These are phyloP conservation scores for Apogon hyalosoma DNA, from an alignment of 2,797 vertebrate genomes.

Conservation along the genomic window DNA sequence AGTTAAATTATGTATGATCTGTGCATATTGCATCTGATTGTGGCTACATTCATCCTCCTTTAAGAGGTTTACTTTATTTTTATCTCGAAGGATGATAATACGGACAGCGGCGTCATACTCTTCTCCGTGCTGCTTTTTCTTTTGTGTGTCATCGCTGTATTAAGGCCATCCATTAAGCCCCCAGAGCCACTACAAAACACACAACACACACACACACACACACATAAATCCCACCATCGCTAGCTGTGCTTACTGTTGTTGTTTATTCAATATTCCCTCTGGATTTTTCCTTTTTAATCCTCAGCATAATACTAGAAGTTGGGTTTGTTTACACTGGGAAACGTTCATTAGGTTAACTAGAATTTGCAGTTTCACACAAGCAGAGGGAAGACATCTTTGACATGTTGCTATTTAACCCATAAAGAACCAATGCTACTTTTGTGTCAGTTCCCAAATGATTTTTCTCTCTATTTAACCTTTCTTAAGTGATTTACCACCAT, in stretches of 20 bases:
- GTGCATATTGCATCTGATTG: background rate
- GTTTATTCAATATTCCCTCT: constrained; percentile 30
- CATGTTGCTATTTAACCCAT: background rate
- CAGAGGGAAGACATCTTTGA: background rate
- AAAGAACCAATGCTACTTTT: no score
- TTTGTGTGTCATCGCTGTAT: constrained; percentile 75
- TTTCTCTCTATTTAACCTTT: no score
- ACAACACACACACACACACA: constrained; percentile 24
- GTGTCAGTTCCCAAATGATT: no score
- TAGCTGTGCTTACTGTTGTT: constrained; percentile 24
- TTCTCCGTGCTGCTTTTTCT: constrained; percentile 28
- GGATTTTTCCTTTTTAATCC: constrained; percentile 46
- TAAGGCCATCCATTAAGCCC: constrained; percentile 80
- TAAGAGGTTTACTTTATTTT: constrained; percentile 46
- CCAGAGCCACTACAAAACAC: constrained; percentile 8
- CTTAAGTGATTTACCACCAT: no score
- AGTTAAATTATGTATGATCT: no score
- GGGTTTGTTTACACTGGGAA: constrained; percentile 18
- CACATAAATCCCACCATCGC: constrained; percentile 38
- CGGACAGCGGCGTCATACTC: background rate
- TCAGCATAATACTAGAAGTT: background rate
- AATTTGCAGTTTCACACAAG: background rate
- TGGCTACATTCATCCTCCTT: constrained; percentile 1
- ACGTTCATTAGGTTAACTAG: background rate
- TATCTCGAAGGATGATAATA: constrained; percentile 26